Conservation (phyloP, 2,888 invertebrate species). For the Acrobeloides nanus region DNA sequence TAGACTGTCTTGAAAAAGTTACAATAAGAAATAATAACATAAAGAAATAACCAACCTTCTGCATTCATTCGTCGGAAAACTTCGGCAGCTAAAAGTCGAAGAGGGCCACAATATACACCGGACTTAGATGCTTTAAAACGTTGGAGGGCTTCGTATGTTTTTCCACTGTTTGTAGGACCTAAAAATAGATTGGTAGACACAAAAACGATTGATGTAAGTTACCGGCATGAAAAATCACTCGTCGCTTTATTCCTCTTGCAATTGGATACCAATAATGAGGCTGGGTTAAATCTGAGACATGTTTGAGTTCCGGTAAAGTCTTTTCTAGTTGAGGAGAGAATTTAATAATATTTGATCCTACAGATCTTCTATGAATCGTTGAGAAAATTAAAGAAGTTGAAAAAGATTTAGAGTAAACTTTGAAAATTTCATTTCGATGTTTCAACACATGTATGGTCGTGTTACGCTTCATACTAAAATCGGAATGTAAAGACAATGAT, state of each 20-base stretch:
- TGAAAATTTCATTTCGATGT: too few species aligned
- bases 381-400: too few species aligned
- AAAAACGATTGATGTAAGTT: conserved; percentile 3
- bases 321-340: conserved; percentile 92
- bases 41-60: too few species aligned
- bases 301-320: conserved; percentile 91
- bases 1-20: too few species aligned
- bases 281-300: conserved; percentile 84
- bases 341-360: too few species aligned
- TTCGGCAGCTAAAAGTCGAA: conserved; percentile 87
- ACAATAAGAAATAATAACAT: too few species aligned
- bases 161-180: conserved; percentile 96
- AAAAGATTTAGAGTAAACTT: too few species aligned
- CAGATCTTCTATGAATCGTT: too few species aligned
- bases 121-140: conserved; percentile 76
- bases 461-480: too few species aligned
- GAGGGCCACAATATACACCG: conserved; percentile 93
- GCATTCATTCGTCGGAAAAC: conserved; percentile 61
- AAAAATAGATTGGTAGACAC: conserved; percentile 3
- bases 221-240: conserved; percentile 82
- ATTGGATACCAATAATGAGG: conserved; percentile 91
- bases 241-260: conserved; percentile 76
- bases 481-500: too few species aligned
- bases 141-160: conserved; percentile 90
- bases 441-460: too few species aligned